phyloP scores from a whole-genome alignment of 2,888 invertebrate genomes.

The Scaptodrosophila latifasciaeformis region DNA sequence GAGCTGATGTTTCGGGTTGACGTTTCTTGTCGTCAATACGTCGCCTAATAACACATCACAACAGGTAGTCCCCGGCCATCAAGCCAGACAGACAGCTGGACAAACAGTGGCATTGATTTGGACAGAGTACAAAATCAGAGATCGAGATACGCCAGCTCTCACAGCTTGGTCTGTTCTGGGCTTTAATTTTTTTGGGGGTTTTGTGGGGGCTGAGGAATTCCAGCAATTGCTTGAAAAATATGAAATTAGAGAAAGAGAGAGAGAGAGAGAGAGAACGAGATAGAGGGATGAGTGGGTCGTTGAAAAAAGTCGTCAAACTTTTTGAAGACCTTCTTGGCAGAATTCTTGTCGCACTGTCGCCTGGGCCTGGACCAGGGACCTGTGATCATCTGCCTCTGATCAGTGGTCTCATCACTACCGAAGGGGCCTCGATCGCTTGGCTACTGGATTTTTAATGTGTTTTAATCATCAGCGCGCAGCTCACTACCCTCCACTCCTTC shows the following conservation, averaged over 20 bases:
- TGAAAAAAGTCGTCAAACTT: slow-evolving; percentile 48
- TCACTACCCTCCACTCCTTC: slow-evolving; percentile 16
- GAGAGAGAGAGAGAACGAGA: not conserved
- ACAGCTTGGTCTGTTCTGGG: slow-evolving; percentile 10
- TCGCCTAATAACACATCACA: slow-evolving; percentile 74
- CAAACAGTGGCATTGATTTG: slow-evolving; percentile 21
- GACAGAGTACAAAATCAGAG: slow-evolving; percentile 28
- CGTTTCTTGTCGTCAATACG: slow-evolving; percentile 74
- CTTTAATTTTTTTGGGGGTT: too few species aligned
- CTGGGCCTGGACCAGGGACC: too few species aligned
- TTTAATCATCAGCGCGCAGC: slow-evolving; percentile 72
- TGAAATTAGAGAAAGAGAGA: slow-evolving; percentile 68
- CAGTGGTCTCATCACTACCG: too few species aligned
- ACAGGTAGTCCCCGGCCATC: slow-evolving; percentile 71
- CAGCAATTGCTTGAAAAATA: slow-evolving; percentile 72
- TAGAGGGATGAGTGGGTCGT: slow-evolving; percentile 15
- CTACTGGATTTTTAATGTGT: slow-evolving; percentile 75
- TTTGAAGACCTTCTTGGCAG: not conserved
- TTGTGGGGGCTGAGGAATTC: slow-evolving; percentile 56
- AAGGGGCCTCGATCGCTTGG: too few species aligned
- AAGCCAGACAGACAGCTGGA: slow-evolving; percentile 30
- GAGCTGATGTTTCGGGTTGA: slow-evolving; percentile 73
- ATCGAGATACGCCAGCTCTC: slow-evolving; percentile 26
- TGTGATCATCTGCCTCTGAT: slow-evolving; percentile 8
- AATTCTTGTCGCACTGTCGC: not conserved